These are phyloP conservation scores for Andricus grossulariae DNA, from an alignment of 1,140 invertebrate genomes.

Conservation along the genomic window DNA sequence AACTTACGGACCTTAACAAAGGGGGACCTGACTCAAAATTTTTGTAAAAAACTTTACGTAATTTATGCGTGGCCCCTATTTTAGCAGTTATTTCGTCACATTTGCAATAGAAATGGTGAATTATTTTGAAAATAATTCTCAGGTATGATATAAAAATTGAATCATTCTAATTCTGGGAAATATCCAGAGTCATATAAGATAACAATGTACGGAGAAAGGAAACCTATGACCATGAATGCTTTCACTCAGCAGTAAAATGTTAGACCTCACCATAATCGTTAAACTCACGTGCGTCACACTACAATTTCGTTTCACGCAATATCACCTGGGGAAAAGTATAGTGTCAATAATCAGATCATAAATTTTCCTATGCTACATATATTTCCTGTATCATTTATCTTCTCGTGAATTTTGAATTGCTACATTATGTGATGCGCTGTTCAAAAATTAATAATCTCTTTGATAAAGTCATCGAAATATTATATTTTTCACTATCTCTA, in stretches of 20 bases:
- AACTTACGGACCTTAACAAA: too few species aligned
- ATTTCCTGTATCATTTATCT: too few species aligned
- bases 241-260: constrained; percentile 23
- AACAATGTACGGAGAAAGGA: not conserved
- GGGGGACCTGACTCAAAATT: too few species aligned
- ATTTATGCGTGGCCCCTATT: too few species aligned
- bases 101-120: not conserved
- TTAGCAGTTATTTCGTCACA: too few species aligned
- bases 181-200: not conserved
- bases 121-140: not conserved
- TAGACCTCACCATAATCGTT: not conserved
- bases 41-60: too few species aligned
- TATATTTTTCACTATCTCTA: too few species aligned
- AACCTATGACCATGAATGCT: not conserved
- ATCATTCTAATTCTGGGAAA: not conserved
- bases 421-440: too few species aligned
- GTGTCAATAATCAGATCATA: not conserved
- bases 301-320: constrained; percentile 1
- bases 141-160: not conserved
- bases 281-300: not conserved
- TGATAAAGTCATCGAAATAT: too few species aligned
- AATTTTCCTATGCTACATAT: not conserved
- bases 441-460: too few species aligned
- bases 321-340: not conserved
- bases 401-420: too few species aligned